Base-by-base conservation (phyloP, 2,113 vertebrate species). In the Pao palembangensis region DNA sequence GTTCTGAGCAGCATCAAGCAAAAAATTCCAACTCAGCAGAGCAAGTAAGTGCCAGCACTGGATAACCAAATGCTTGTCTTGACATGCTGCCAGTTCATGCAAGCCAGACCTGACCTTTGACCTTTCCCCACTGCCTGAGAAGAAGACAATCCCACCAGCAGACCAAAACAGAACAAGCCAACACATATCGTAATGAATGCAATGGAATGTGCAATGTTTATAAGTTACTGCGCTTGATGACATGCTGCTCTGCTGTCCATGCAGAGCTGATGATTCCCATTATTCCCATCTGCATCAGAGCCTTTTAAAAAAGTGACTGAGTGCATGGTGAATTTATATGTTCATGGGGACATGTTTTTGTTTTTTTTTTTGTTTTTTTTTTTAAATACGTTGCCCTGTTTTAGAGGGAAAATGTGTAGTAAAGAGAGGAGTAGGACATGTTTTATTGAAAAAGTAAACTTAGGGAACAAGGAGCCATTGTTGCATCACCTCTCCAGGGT, bases 1-100 rank as follows among this genome's bases (percentile, higher is more conserved):
- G 68, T 94, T 61, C 92, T 92, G 94, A 95, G 93, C 96, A 99
- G 97, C 94, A 94, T 99, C 97, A 98, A 99, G 95, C 94, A 95
- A 96, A 98, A 96, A 96, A 93, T 99, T 84, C 89, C 95, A 89
- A 91, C 93, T 88, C 91, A 91, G 61, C 91, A 94, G 90, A 96
- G 94, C 95, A 96, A 98, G 96, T 99, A 97, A 99, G 97, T 99
- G 88, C 81, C 85, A 91, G 93, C 90, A 80, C 82, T 90, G 91
- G 93, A 90, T 80, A 82, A 91, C 88, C 88, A 92, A 92, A 94
- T 93, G 90, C 87, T 90, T 90, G 85, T 70, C 89, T 71, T 91
- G 89, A 84, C 83, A 87, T 80, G 90, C 86, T 65, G 83, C 88
- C 92, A 87, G 93, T 93, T 92, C 93, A 93, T 96, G 94, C 93